phyloP scores from a whole-genome alignment of 2,888 invertebrate genomes.

The Invenusta paracnida region DNA sequence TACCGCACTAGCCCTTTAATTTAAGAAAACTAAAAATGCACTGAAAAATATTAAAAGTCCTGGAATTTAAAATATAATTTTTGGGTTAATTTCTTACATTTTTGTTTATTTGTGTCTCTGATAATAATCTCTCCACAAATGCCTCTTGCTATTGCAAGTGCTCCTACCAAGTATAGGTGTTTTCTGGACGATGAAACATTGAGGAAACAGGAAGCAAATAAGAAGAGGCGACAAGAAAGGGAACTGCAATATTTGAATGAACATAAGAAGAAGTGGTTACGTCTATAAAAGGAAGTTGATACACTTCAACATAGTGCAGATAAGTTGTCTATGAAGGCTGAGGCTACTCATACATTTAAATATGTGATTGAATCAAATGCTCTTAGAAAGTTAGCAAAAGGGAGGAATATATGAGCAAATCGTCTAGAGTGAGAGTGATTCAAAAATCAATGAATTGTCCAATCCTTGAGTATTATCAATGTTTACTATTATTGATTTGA shows the following conservation, averaged over 20 bases:
- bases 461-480: background rate
- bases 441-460: background rate
- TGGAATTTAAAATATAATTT: background rate
- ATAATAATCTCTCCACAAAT: background rate
- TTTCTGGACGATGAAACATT: background rate
- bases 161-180: background rate
- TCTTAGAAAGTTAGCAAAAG: background rate
- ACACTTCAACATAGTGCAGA: background rate
- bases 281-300: background rate
- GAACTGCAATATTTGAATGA: background rate
- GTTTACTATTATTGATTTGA: background rate
- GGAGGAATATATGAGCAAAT: background rate
- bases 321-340: background rate
- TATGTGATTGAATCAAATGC: background rate
- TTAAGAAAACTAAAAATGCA: background rate
- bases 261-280: background rate
- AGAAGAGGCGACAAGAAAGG: background rate
- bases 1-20: background rate
- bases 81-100: background rate
- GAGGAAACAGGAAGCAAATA: too few species aligned
- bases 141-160: background rate
- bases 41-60: background rate
- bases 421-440: background rate
- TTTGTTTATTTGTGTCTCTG: background rate
- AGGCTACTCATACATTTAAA: background rate